These are phyloP conservation scores for Hipparchia semele DNA, from an alignment of 2,888 invertebrate genomes.

Conservation along the genomic window DNA sequence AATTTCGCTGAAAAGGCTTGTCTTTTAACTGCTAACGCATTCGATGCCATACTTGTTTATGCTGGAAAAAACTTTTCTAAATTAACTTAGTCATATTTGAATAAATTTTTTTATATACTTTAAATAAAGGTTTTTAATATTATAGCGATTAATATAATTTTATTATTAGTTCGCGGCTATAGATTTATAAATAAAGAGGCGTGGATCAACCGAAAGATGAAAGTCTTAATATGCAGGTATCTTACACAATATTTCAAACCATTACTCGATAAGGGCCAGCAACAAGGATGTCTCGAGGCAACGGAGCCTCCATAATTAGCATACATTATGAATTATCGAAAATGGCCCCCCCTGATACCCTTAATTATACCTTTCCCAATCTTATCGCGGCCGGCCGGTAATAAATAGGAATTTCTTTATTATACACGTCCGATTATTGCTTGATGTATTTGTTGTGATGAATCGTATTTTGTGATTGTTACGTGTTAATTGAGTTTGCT, in stretches of 20 bases:
- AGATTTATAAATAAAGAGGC: constrained; percentile 9
- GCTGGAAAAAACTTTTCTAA: not conserved
- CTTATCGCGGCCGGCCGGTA: constrained; percentile 56
- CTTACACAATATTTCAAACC: constrained; percentile 31
- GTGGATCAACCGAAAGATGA: constrained; percentile 13
- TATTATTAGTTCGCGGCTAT: not conserved
- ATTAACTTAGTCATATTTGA: not conserved
- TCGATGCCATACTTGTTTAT: not conserved
- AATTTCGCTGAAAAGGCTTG: not conserved
- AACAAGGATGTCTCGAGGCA: constrained; percentile 61
- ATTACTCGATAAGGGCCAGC: constrained; percentile 40
- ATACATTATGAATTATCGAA: constrained; percentile 81
- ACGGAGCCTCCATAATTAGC: constrained; percentile 75
- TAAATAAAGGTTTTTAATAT: too few relatives aligned
- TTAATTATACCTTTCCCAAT: constrained; percentile 71
- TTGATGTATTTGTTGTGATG: constrained; percentile 67
- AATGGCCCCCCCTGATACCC: constrained; percentile 70
- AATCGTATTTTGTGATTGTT: constrained; percentile 63
- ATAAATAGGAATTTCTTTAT: constrained; percentile 75
- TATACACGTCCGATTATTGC: constrained; percentile 67
- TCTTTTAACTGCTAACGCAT: not conserved
- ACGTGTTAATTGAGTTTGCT: constrained; percentile 66
- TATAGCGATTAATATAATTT: too few relatives aligned
- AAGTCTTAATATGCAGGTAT: constrained; percentile 25
- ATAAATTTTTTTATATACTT: too few relatives aligned